Evolutionary conservation across 1,140 invertebrate genomes (phyloP), one percentile per base, ranked within the genome.

Genomic region (Hestina assimilis): DNA sequence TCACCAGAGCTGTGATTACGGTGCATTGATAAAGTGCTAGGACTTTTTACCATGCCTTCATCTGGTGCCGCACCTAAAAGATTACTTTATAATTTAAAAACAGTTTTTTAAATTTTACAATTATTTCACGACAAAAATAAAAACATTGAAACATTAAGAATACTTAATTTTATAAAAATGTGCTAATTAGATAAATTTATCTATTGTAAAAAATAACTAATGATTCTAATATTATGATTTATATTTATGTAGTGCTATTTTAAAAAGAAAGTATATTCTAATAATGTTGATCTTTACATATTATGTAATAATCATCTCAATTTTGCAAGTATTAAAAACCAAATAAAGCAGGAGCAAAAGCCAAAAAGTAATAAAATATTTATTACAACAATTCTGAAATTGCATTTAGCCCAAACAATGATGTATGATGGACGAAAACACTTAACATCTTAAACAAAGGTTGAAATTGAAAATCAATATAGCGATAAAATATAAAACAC

Each of bases 21-120:
- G 59, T 90, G 91, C 88, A 97, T 96, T 4, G 95, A 96, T 46
- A 93, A 89, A 67, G 89, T 94, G 76, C 94, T 95, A 3, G 94
- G 93, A 83, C 95, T 96, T 78, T 94, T 92, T 33, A 94, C 91
- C 90, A 96, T 93, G n/a, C 90, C 89, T 51, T 84, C 83, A 28
- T 83, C 82, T 15, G 75, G 68, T 8, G 54, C 69, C 31, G 62
- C 73, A 80, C 89, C 89, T 89, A 63, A 45, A 87, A n/a, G n/a
- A 87, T 53, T 26, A 59, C 3, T 19, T 17, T n/a, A 4, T 15
- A 4, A 19, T 38, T 8, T 7, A 35, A 35, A 19, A 38, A 38
- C n/a, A n/a, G n/a, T n/a, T n/a, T n/a, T n/a, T n/a, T n/a, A n/a
- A 31, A 12, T 31, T 3, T 11, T 11, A 31, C 3, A 28, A 28